Percentiles rank a stretch among this genome's conserved stretches.
Conservation (phyloP, 2,113 vertebrate species). For the Mastomys natalensis region DNA sequence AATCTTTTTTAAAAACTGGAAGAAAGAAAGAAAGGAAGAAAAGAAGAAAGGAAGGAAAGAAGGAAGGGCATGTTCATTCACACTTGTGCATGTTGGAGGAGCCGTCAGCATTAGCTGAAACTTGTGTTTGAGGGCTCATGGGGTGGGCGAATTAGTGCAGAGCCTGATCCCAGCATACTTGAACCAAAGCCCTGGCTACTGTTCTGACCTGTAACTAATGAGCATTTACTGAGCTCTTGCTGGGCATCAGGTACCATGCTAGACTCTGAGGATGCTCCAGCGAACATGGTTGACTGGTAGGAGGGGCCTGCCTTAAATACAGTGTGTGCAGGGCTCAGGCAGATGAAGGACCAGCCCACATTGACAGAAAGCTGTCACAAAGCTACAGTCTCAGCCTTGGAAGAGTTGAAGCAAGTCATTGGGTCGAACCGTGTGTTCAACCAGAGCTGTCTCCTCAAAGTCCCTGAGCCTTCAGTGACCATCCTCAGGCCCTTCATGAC, state of each 20-base stretch:
- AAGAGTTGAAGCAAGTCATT: background rate
- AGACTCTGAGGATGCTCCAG: background rate
- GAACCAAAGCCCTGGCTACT: background rate
- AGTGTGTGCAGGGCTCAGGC: background rate
- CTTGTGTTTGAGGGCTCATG: background rate
- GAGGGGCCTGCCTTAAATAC: background rate
- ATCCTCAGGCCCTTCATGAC: background rate
- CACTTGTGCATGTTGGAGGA: rapidly evolving
- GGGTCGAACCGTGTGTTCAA: background rate
- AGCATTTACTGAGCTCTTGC: background rate
- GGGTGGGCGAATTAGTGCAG: too few species aligned
- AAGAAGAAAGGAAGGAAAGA: too few species aligned
- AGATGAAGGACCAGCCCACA: background rate
- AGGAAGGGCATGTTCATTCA: background rate
- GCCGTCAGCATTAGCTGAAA: too few species aligned
- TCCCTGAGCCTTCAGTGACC: too few species aligned
- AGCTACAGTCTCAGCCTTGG: background rate
- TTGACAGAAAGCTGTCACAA: background rate
- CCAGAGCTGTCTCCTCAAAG: background rate
- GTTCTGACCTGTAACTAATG: background rate
- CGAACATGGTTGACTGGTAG: background rate
- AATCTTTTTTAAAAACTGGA: too few species aligned
- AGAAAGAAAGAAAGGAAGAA: too few species aligned
- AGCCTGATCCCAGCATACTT: background rate
- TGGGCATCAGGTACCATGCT: background rate